Evolutionary conservation across 2,888 invertebrate genomes (phyloP).

Genomic region (Eristalinus sepulchralis): DNA sequence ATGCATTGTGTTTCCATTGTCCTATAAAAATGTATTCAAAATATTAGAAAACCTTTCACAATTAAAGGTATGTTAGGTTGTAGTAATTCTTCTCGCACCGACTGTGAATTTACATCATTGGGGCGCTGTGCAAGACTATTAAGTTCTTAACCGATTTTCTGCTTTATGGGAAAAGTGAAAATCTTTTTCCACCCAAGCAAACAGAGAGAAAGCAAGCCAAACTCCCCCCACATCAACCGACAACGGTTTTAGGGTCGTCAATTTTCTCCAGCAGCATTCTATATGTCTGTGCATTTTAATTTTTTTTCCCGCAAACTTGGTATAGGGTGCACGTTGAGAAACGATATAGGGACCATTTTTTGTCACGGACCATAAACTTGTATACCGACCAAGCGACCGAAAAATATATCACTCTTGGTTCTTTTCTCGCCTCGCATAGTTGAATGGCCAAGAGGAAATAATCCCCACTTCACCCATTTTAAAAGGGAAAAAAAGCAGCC

Average conservation of each 20-base stretch:
- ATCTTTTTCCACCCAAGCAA: constrained; percentile 48
- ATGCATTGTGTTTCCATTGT: too few species aligned
- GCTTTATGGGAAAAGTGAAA: constrained; percentile 47
- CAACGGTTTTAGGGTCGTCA: constrained; percentile 60
- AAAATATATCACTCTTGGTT: constrained; percentile 68
- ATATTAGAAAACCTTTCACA: background rate
- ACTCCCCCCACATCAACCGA: constrained; percentile 8
- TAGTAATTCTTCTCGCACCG: constrained; percentile 53
- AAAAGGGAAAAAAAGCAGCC: constrained; percentile 14
- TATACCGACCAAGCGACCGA: constrained; percentile 62
- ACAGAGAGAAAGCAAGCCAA: constrained; percentile 32
- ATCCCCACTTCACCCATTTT: constrained; percentile 9
- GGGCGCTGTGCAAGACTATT: constrained; percentile 20
- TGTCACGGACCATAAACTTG: constrained; percentile 71
- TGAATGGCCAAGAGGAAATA: constrained; percentile 42
- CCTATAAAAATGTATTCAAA: background rate
- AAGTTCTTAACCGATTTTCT: constrained; percentile 53
- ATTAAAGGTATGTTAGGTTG: background rate
- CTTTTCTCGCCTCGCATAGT: constrained; percentile 29
- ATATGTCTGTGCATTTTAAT: constrained; percentile 35
- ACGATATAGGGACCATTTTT: constrained; percentile 67
- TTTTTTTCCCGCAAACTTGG: background rate
- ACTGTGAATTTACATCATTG: constrained; percentile 47
- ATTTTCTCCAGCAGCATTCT: constrained; percentile 65
- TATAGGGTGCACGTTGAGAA: constrained; percentile 58